These are phyloP conservation scores for Gulo gulo DNA, from an alignment of 2,113 vertebrate species.

Conservation along the genomic window DNA sequence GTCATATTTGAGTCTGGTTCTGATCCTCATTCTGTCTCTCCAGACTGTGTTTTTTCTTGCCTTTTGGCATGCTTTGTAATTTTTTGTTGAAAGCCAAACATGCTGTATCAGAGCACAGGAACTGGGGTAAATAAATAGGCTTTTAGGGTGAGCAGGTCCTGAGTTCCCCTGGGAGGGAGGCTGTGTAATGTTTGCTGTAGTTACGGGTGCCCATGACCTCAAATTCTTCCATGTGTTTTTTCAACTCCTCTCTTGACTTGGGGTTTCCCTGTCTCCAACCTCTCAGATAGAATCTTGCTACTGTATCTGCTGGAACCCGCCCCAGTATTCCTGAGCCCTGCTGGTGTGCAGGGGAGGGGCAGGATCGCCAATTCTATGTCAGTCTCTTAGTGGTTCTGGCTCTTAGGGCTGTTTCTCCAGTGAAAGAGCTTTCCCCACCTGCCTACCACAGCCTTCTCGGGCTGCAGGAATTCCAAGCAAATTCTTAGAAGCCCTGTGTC, in stretches of 20 bases:
- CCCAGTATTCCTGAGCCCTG: accelerated
- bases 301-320: accelerated
- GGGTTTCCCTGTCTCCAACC: neutral
- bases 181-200: no score
- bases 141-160: neutral
- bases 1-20: neutral
- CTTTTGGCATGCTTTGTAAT: neutral
- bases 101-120: neutral
- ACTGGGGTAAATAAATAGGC: neutral
- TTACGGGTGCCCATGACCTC: neutral
- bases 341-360: accelerated
- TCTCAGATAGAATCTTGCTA: neutral
- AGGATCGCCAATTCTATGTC: no score
- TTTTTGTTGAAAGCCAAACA: neutral
- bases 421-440: neutral
- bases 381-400: neutral
- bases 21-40: neutral
- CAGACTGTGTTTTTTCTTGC: no score
- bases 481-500: neutral
- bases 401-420: neutral
- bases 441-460: neutral
- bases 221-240: neutral
- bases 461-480: neutral
- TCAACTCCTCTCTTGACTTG: neutral
- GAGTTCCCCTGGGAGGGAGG: neutral